Evolutionary conservation across 2,797 vertebrate genomes (phyloP).

Genomic region (Glyptemys insculpta): DNA sequence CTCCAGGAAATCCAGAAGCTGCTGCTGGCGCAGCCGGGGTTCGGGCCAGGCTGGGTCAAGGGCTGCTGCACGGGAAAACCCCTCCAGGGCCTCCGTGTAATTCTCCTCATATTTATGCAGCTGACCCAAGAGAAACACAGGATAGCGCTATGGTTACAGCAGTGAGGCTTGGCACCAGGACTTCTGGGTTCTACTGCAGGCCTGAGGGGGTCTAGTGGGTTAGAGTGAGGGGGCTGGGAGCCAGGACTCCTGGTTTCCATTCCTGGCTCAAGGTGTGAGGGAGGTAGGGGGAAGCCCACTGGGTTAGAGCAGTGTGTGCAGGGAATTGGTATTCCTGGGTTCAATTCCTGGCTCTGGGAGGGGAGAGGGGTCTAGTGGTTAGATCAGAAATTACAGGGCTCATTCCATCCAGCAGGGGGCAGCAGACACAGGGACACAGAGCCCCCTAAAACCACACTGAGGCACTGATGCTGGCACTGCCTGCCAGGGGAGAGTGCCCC

Average conservation of each 20-base stretch:
- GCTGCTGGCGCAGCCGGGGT: conserved; percentile 85
- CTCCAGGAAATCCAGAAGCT: conserved; percentile 88
- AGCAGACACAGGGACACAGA: background rate
- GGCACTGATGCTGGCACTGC: background rate
- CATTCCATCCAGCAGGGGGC: background rate
- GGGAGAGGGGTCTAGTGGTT: background rate
- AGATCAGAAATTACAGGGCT: background rate
- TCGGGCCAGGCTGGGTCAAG: conserved; percentile 90
- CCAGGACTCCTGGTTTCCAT: background rate
- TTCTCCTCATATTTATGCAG: conserved; percentile 93
- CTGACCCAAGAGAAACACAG: conserved; percentile 55
- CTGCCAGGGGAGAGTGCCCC: accelerated
- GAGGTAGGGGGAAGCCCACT: background rate
- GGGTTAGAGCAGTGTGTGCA: background rate
- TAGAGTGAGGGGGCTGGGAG: background rate
- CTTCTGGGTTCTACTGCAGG: background rate
- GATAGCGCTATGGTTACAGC: background rate
- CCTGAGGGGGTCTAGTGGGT: background rate
- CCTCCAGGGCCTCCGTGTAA: conserved; percentile 88
- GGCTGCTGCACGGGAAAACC: conserved; percentile 86
- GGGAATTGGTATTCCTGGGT: background rate
- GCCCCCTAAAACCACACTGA: background rate
- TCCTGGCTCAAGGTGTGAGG: background rate
- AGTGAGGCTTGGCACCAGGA: background rate
- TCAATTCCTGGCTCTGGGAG: background rate